phyloP scores from a whole-genome alignment of 2,888 invertebrate genomes.

The Spicauda simplicius region DNA sequence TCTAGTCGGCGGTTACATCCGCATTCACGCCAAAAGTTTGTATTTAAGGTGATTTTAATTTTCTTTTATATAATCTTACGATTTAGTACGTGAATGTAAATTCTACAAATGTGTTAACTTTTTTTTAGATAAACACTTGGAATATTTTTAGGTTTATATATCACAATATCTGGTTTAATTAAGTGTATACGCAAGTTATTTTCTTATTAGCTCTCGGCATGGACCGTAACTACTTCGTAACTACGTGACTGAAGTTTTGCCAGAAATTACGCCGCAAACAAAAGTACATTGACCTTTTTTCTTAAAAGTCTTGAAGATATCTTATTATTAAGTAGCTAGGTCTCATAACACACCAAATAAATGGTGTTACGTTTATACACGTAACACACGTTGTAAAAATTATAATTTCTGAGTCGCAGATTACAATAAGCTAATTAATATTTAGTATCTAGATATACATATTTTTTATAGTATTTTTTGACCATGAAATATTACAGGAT shows the following conservation, averaged over 20 bases:
- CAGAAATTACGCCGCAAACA: conserved; percentile 10
- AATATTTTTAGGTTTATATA: conserved; percentile 41
- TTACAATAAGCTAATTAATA: too few species aligned
- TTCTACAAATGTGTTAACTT: too few species aligned
- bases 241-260: conserved; percentile 41
- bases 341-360: not conserved
- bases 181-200: not conserved
- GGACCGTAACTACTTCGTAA: conserved; percentile 41
- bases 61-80: too few species aligned
- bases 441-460: too few species aligned
- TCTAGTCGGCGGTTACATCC: too few species aligned
- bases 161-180: conserved; percentile 42
- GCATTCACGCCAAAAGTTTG: too few species aligned
- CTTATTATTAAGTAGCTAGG: not conserved
- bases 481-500: too few species aligned
- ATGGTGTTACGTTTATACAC: not conserved
- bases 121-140: not conserved
- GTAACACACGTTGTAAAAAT: too few species aligned
- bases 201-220: conserved; percentile 15
- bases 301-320: conserved; percentile 15
- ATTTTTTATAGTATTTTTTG: too few species aligned
- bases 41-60: too few species aligned
- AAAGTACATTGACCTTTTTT: conserved; percentile 22
- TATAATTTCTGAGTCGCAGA: too few species aligned
- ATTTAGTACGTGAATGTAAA: too few species aligned